Conservation (phyloP, 2,113 vertebrate genomes). For the Tyrannus savana region DNA sequence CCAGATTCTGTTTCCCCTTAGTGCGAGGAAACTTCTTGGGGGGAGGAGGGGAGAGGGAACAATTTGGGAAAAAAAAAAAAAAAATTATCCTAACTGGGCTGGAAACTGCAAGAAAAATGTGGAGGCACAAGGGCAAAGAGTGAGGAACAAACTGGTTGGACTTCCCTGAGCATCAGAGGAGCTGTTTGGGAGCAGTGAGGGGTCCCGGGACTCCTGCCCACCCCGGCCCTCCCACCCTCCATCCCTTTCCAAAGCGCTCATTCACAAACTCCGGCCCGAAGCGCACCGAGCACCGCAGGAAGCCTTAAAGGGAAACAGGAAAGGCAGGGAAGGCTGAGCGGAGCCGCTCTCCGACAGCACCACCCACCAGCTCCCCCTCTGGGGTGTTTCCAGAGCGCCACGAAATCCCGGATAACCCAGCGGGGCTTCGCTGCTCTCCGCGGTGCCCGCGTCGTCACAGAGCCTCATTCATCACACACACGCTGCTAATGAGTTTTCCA, state of each 20-base stretch:
- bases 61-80: not conserved
- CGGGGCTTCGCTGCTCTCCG: not conserved
- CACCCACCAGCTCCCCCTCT: not conserved
- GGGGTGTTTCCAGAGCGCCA: not conserved
- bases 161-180: rapidly evolving
- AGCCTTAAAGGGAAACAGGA: not conserved
- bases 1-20: not conserved
- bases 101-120: not conserved
- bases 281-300: not conserved
- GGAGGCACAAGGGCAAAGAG: not conserved
- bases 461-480: not conserved
- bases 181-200: not conserved
- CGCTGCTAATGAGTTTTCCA: not conserved
- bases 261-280: not conserved
- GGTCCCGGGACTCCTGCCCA: not conserved
- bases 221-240: not conserved
- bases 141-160: not conserved
- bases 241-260: not conserved
- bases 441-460: not conserved
- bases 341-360: rapidly evolving
- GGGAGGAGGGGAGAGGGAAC: no score
- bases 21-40: rapidly evolving
- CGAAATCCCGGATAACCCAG: not conserved
- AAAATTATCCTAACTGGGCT: not conserved
- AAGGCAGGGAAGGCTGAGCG: not conserved